Evolutionary conservation across 2,888 invertebrate genomes (phyloP).

Genomic region (Macrophya annulata): DNA sequence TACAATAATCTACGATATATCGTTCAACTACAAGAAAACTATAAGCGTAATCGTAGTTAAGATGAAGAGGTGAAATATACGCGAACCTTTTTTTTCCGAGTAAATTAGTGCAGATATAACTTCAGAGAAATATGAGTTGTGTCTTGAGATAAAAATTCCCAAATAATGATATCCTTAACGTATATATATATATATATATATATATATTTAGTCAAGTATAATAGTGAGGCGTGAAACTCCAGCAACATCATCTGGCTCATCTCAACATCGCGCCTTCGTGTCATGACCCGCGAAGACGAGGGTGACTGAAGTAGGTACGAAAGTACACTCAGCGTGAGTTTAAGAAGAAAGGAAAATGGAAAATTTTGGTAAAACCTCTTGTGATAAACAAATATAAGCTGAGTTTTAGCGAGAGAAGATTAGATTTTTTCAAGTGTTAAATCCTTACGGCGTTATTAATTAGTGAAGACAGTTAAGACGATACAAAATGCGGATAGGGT

Average conservation of each 20-base stretch:
- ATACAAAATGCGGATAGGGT: neutral
- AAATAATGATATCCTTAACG: neutral
- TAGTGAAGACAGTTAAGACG: neutral
- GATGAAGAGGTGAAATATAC: neutral
- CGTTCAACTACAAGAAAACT: neutral
- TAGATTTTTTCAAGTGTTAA: neutral
- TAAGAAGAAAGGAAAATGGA: neutral
- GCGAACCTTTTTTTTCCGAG: neutral
- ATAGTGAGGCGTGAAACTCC: neutral
- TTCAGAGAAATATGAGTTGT: neutral
- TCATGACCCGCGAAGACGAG: neutral
- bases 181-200: neutral
- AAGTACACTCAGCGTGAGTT: constrained; percentile 16
- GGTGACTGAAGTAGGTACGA: neutral
- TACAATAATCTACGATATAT: neutral
- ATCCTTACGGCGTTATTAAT: neutral
- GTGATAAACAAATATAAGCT: neutral
- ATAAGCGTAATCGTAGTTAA: neutral
- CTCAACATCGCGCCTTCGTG: neutral
- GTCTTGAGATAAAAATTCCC: neutral
- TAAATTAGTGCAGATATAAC: neutral
- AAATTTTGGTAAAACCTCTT: neutral
- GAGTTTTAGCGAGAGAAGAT: neutral
- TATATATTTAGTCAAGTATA: neutral
- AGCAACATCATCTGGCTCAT: neutral